Conservation (phyloP, 2,888 invertebrate genomes). For the Ochropleura plecta region DNA sequence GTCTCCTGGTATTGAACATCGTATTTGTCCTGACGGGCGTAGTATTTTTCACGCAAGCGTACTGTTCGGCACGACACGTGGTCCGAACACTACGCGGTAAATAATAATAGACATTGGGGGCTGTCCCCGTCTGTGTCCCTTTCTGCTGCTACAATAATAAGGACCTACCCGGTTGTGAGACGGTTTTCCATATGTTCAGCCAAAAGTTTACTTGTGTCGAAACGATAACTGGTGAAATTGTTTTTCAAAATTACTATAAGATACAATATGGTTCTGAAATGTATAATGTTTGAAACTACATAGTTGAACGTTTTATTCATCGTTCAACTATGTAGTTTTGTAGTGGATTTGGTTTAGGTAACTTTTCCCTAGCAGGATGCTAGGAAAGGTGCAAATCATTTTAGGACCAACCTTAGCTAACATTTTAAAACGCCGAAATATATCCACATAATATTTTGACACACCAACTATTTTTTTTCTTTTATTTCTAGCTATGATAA, state of each 20-base stretch:
- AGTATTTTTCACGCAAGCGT: slow-evolving; percentile 29
- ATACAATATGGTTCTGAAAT: too few species aligned
- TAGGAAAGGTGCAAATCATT: too few species aligned
- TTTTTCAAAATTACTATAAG: not conserved
- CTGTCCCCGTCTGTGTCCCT: too few species aligned
- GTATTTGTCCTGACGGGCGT: slow-evolving; percentile 2
- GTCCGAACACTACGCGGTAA: not conserved
- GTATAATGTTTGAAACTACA: too few species aligned
- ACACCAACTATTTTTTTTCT: not conserved
- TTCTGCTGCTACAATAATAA: not conserved
- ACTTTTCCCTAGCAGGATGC: too few species aligned
- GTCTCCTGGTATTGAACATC: slow-evolving; percentile 26
- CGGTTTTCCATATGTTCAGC: not conserved
- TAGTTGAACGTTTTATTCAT: too few species aligned
- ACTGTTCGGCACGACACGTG: slow-evolving; percentile 20
- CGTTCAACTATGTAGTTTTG: too few species aligned
- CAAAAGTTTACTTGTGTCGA: not conserved
- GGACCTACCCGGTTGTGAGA: not conserved
- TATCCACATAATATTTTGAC: not conserved
- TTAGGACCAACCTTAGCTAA: too few species aligned
- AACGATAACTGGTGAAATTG: not conserved
- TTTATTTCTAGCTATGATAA: not conserved
- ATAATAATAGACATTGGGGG: not conserved
- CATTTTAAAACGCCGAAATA: not conserved
- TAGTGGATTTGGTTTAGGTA: too few species aligned